Conservation (phyloP, 2,113 vertebrate species). For the Drymodes brunneopygia region DNA sequence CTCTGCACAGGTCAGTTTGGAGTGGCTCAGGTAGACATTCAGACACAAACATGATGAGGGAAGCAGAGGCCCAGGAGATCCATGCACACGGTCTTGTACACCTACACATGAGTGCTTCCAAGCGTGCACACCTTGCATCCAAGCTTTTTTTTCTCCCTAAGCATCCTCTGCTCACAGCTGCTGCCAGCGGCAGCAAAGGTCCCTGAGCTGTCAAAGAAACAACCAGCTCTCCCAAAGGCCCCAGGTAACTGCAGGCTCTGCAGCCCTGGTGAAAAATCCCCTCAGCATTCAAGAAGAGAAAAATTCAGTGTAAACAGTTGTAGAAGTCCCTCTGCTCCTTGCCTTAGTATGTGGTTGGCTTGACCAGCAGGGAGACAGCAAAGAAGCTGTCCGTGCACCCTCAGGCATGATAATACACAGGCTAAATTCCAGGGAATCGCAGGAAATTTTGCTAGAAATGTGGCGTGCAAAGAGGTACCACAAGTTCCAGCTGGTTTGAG, state of each 20-base stretch:
- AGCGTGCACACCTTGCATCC: not conserved
- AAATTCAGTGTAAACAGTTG: not conserved
- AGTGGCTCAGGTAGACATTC: not conserved
- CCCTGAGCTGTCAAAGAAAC: not conserved
- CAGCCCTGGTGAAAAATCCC: not conserved
- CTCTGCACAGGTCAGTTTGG: not conserved
- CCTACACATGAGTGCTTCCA: not conserved
- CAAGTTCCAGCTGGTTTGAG: constrained; percentile 55
- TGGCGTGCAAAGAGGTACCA: constrained; percentile 40
- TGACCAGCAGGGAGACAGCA: not conserved
- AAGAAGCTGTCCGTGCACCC: not conserved
- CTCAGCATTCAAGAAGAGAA: not conserved
- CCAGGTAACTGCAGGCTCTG: not conserved
- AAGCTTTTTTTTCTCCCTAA: not conserved
- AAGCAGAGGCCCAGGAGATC: not conserved
- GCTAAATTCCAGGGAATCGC: not conserved
- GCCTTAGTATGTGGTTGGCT: not conserved
- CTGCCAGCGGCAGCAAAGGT: fast-evolving
- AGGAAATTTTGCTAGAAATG: constrained; percentile 5
- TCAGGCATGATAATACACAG: not conserved
- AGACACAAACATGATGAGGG: not conserved
- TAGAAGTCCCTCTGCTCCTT: not conserved
- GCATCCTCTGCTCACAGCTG: not conserved
- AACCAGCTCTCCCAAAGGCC: not conserved
- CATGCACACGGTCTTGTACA: not conserved